These are phyloP conservation scores for Beris morrisii DNA, from an alignment of 2,888 invertebrate species.

Conservation along the genomic window DNA sequence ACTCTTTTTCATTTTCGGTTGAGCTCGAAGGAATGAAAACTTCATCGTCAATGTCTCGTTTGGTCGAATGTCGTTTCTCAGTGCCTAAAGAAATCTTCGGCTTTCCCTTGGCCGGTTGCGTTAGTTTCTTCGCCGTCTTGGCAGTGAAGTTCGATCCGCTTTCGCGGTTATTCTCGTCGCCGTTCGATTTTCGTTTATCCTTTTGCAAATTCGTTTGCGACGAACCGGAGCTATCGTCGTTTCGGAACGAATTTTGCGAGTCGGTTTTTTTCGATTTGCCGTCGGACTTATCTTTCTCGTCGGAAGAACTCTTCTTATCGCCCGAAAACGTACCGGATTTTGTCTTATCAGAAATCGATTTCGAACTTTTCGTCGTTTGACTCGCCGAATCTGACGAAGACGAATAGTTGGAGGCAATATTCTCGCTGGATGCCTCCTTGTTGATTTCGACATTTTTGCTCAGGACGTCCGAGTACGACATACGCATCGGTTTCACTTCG, in stretches of 20 bases:
- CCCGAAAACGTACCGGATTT: conserved; percentile 5
- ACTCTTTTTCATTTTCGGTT: conserved; percentile 41
- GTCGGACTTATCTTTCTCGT: conserved; percentile 17
- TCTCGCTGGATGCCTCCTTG: conserved; percentile 52
- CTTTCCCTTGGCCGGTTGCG: conserved; percentile 37
- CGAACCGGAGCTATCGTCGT: conserved; percentile 13
- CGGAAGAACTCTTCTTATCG: conserved; percentile 24
- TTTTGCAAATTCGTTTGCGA: neutral
- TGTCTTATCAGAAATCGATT: conserved; percentile 15
- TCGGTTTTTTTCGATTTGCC: conserved; percentile 19
- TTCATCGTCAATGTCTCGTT: conserved; percentile 24
- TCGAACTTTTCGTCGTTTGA: conserved; percentile 29
- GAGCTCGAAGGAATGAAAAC: conserved; percentile 23
- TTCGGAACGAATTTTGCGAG: conserved; percentile 11
- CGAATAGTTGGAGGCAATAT: conserved; percentile 37
- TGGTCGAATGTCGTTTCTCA: conserved; percentile 43
- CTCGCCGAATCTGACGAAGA: conserved; percentile 40
- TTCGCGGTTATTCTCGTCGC: conserved; percentile 22
- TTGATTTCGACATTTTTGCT: conserved; percentile 65
- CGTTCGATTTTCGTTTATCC: conserved; percentile 24
- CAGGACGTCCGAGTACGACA: conserved; percentile 81
- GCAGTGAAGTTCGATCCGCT: neutral
- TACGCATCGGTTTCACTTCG: conserved; percentile 85
- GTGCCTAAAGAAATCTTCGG: neutral
- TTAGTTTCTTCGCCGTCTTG: conserved; percentile 54